A percentile compares a stretch with the other conserved stretches of the same genome.
Evolutionary conservation across 1,140 invertebrate species (phyloP).

Genomic region (Gryon sp.): DNA sequence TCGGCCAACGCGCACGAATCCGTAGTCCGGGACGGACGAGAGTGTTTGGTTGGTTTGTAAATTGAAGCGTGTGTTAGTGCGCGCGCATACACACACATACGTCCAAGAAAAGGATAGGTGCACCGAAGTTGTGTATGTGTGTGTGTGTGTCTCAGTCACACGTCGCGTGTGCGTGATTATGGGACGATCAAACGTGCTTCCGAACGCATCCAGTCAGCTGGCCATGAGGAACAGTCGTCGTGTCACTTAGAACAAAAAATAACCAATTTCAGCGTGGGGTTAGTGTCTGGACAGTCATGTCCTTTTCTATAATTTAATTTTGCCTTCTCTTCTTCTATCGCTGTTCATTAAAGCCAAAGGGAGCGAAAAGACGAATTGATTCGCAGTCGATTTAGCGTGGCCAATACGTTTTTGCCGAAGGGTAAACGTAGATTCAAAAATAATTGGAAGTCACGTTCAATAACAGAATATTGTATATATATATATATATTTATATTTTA

Average conservation of each 20-base stretch:
- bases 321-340: not conserved
- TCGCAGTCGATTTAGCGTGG: constrained; percentile 19
- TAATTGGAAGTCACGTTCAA: constrained; percentile 44
- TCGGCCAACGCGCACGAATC: constrained; percentile 25
- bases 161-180: constrained; percentile 12
- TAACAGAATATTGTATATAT: too few relatives aligned
- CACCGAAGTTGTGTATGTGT: too few relatives aligned
- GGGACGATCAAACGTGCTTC: constrained; percentile 18
- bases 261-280: constrained; percentile 26
- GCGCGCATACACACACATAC: too few relatives aligned
- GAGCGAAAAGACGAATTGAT: constrained; percentile 22
- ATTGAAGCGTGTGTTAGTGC: too few relatives aligned
- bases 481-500: too few relatives aligned
- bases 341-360: not conserved
- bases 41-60: too few relatives aligned
- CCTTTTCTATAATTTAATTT: too few relatives aligned
- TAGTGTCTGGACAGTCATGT: too few relatives aligned
- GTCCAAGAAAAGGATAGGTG: too few relatives aligned
- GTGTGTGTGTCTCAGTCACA: too few relatives aligned
- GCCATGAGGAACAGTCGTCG: constrained; percentile 24
- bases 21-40: constrained; percentile 11
- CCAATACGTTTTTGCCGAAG: constrained; percentile 22
- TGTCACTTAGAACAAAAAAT: constrained; percentile 25
- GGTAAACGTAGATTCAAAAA: constrained; percentile 34
- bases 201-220: not conserved